Conservation (phyloP, 2,797 vertebrate genomes). For the Psittacula echo region DNA sequence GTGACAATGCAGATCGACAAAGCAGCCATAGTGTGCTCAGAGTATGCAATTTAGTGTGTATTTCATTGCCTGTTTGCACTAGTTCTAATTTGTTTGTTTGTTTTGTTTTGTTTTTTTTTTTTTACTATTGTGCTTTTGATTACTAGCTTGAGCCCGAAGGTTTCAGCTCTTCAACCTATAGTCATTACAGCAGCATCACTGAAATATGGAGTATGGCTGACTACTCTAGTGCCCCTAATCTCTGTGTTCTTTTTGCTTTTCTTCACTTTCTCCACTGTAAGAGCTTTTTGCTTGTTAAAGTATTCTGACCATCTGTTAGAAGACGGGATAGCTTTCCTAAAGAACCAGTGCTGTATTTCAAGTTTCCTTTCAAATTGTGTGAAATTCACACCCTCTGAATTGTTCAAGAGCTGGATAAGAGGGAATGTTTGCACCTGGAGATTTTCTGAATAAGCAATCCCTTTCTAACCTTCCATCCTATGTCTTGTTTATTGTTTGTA, state of each 20-base stretch:
- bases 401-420: background rate
- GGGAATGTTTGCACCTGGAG: background rate
- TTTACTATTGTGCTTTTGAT: background rate
- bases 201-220: background rate
- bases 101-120: background rate
- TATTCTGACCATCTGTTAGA: background rate
- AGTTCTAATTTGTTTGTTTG: background rate
- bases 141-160: background rate
- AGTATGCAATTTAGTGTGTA: background rate
- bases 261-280: background rate
- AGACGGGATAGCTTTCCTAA: background rate
- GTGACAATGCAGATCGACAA: background rate
- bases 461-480: background rate
- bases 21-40: background rate
- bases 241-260: background rate
- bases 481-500: background rate
- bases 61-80: background rate
- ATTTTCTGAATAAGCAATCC: background rate
- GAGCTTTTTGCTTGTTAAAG: background rate
- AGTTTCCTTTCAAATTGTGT: background rate
- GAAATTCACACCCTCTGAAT: background rate
- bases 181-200: background rate
- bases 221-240: background rate
- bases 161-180: background rate
- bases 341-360: background rate